Percentiles rank a stretch among this genome's conserved stretches.
Evolutionary conservation across 2,888 invertebrate genomes (phyloP).

Genomic region (Euproctis similis): DNA sequence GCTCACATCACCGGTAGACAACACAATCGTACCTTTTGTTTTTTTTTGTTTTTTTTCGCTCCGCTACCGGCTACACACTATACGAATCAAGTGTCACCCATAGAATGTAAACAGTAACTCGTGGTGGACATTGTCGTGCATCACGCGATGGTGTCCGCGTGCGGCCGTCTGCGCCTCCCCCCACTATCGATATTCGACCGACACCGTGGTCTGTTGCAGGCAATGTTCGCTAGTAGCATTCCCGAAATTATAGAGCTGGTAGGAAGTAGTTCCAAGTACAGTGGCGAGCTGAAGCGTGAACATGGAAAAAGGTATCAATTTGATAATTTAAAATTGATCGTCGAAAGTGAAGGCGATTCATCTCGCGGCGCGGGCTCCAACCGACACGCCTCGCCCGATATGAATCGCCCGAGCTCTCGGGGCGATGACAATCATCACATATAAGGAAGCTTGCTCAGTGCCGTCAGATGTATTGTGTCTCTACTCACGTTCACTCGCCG

Average conservation of each 20-base stretch:
- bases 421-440: slow-evolving; percentile 62
- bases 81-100: slow-evolving; percentile 58
- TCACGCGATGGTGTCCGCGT: slow-evolving; percentile 69
- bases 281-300: slow-evolving; percentile 99
- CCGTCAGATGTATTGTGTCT: slow-evolving; percentile 77
- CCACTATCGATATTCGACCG: slow-evolving; percentile 55
- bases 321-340: slow-evolving; percentile 59
- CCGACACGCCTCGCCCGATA: slow-evolving; percentile 34
- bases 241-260: slow-evolving; percentile 99
- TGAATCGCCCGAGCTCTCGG: slow-evolving; percentile 63
- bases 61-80: slow-evolving; percentile 70
- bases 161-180: too few relatives aligned
- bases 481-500: slow-evolving; percentile 66
- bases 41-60: slow-evolving; percentile 68
- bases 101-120: slow-evolving; percentile 61
- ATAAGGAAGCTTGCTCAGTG: slow-evolving; percentile 74
- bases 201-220: slow-evolving; percentile 88
- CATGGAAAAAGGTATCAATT: slow-evolving; percentile 97
- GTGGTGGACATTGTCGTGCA: slow-evolving; percentile 73
- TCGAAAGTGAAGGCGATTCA: slow-evolving; percentile 66
- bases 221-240: slow-evolving; percentile 99
- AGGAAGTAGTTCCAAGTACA: slow-evolving; percentile 99
- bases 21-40: slow-evolving; percentile 66
- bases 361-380: slow-evolving; percentile 35
- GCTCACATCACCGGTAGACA: slow-evolving; percentile 74